Evolutionary conservation across 2,797 vertebrate species (phyloP).

Genomic region (Platyrinchus mystaceus): DNA sequence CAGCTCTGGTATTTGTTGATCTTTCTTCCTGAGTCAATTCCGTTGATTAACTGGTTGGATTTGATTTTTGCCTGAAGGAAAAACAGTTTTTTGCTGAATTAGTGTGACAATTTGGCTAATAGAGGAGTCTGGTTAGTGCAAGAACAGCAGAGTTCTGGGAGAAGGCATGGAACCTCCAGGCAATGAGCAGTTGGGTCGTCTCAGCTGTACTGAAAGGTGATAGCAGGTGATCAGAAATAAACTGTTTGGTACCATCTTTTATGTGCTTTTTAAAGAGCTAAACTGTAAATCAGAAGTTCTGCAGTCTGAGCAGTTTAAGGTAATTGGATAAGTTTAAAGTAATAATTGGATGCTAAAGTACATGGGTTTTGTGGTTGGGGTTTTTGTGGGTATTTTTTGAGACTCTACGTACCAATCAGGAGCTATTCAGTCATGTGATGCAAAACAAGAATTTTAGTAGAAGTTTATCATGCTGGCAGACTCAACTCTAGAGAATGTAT

Average conservation of each 20-base stretch:
- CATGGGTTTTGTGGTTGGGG: fast-evolving
- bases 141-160: background rate
- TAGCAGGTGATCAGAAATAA: background rate
- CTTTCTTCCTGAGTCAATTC: constrained; percentile 6
- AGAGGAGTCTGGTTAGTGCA: background rate
- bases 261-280: background rate
- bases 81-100: background rate
- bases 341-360: background rate
- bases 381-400: background rate
- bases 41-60: constrained; percentile 9
- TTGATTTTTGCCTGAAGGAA: constrained; percentile 21
- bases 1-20: background rate
- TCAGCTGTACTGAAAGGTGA: background rate
- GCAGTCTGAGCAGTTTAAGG: background rate
- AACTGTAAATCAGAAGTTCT: background rate
- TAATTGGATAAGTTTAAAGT: background rate
- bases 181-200: background rate
- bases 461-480: background rate
- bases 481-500: background rate
- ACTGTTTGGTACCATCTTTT: background rate
- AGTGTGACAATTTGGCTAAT: background rate
- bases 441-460: background rate
- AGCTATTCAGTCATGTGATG: background rate
- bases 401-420: fast-evolving
- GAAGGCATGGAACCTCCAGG: background rate